These are phyloP conservation scores for Geothlypis trichas DNA, from an alignment of 2,113 vertebrate genomes.

Conservation along the genomic window DNA sequence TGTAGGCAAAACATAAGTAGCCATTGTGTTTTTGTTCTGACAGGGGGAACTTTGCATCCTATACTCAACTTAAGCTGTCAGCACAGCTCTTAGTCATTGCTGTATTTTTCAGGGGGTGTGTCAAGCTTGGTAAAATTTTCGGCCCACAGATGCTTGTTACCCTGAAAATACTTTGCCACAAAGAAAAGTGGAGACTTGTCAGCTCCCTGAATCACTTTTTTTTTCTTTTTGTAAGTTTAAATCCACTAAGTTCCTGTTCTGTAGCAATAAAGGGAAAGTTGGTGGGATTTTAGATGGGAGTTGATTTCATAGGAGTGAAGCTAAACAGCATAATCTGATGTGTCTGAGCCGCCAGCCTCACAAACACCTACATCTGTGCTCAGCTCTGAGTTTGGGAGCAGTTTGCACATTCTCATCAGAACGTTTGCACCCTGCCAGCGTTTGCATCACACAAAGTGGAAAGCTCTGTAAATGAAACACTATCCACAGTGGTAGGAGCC, in stretches of 20 bases:
- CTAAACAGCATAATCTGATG: neutral
- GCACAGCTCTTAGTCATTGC: neutral
- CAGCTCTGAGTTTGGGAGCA: neutral
- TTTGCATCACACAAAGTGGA: neutral
- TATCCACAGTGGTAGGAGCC: neutral
- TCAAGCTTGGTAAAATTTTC: neutral
- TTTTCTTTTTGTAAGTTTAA: neutral
- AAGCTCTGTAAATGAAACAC: neutral
- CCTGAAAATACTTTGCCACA: neutral
- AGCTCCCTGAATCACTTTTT: neutral
- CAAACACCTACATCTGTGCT: neutral
- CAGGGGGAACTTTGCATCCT: conserved; percentile 33
- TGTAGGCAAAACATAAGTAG: conserved; percentile 62
- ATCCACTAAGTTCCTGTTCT: neutral
- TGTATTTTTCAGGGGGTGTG: neutral
- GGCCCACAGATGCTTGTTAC: neutral
- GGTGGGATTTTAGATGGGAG: neutral
- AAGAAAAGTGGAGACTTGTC: neutral
- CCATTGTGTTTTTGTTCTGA: conserved; percentile 47
- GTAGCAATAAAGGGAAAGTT: neutral
- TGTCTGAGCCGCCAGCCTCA: neutral
- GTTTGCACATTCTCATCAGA: neutral
- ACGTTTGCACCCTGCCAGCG: neutral
- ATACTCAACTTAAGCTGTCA: conserved; percentile 40
- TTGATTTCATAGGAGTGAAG: neutral